A percentile compares a stretch with the other conserved stretches of the same genome.
Evolutionary conservation across 2,888 invertebrate genomes (phyloP).

Genomic region (Axea sp.): DNA sequence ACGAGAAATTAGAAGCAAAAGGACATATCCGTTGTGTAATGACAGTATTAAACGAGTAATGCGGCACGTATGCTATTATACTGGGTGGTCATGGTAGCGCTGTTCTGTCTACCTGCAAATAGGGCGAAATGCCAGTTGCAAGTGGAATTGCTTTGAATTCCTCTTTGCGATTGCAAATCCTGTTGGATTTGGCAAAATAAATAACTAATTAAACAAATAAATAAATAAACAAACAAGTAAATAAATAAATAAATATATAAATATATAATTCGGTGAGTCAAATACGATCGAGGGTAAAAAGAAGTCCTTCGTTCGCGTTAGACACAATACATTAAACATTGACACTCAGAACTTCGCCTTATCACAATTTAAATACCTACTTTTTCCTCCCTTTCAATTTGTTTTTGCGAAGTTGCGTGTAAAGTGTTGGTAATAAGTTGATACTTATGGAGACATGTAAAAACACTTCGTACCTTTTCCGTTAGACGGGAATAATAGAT

Average conservation of each 20-base stretch:
- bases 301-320: not conserved
- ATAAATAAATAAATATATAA: slow-evolving; percentile 2
- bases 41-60: slow-evolving; percentile 70
- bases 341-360: too few species aligned
- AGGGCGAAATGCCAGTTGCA: slow-evolving; percentile 26
- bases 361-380: too few species aligned
- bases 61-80: slow-evolving; percentile 56
- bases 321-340: too few species aligned
- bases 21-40: slow-evolving; percentile 69
- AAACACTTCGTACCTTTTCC: slow-evolving; percentile 10
- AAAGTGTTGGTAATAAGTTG: too few species aligned
- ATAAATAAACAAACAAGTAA: too few species aligned
- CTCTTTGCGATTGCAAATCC: slow-evolving; percentile 24
- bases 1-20: slow-evolving; percentile 49
- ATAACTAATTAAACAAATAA: too few species aligned
- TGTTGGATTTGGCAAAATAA: slow-evolving; percentile 17
- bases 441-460: not conserved
- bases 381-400: too few species aligned
- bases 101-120: slow-evolving; percentile 32
- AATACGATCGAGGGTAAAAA: not conserved
- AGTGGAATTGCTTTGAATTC: slow-evolving; percentile 29
- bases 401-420: too few species aligned
- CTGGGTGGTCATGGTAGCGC: slow-evolving; percentile 45
- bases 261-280: slow-evolving; percentile 10
- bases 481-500: slow-evolving; percentile 24